Percentiles rank a stretch among this genome's conserved stretches.
phyloP scores from a whole-genome alignment of 2,888 invertebrate genomes.

The Flexamia atlantica region DNA sequence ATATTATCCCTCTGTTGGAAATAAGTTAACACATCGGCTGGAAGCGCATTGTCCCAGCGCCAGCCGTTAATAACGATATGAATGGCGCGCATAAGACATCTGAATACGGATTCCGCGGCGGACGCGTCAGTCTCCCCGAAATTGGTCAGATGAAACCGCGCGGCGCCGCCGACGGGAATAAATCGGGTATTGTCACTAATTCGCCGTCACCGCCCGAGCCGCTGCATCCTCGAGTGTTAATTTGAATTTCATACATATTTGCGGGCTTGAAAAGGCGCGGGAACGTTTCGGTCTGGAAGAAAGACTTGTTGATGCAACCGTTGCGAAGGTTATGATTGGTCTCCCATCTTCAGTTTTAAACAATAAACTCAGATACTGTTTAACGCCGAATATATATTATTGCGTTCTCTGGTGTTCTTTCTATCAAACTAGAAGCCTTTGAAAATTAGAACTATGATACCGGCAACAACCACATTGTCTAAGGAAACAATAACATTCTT shows the following conservation, averaged over 20 bases:
- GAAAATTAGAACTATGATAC: too few species aligned
- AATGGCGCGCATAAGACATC: constrained; percentile 61
- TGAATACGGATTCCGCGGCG: constrained; percentile 60
- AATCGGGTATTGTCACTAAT: constrained; percentile 59
- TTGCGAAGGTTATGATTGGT: too few species aligned
- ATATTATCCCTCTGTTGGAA: constrained; percentile 52
- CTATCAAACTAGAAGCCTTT: too few species aligned
- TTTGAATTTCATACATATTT: constrained; percentile 61
- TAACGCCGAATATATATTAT: too few species aligned
- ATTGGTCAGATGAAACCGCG: constrained; percentile 20
- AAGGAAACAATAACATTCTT: too few species aligned
- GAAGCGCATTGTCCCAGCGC: constrained; percentile 53
- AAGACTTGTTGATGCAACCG: too few species aligned
- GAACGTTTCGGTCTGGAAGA: too few species aligned
- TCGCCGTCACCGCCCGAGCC: constrained; percentile 45
- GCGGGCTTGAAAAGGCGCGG: background rate
- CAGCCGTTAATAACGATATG: constrained; percentile 58
- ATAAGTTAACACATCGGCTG: constrained; percentile 58
- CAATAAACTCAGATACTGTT: too few species aligned
- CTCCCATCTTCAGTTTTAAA: too few species aligned
- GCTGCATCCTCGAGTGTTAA: constrained; percentile 54
- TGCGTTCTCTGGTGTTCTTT: too few species aligned
- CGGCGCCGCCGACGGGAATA: constrained; percentile 45
- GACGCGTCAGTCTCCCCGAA: constrained; percentile 50
- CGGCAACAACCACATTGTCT: too few species aligned